Evolutionary conservation across 23 tunicate genomes (phyloP), one percentile per base, ranked within the genome.

Genomic region (Trididemnum nubilum): DNA sequence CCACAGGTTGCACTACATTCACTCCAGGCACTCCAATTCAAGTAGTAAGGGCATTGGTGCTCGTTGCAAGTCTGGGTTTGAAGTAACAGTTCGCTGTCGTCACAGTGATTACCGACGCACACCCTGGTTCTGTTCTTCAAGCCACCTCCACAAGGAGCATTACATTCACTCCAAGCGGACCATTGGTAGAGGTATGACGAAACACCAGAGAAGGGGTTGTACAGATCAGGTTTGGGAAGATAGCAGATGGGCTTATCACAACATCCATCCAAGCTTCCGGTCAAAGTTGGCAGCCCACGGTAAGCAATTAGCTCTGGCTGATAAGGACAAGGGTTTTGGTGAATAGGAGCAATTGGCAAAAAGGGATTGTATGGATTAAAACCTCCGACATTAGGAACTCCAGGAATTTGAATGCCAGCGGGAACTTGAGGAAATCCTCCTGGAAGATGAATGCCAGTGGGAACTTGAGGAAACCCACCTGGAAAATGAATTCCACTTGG

Each of bases 241-340:
- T 57, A 83, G 36, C 87, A 83, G 22, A 59, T 1, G 26, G 75
- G 75, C 44, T 50, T 34, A 1, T 73, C 40, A 34, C 87, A 83
- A 63, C 87, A 83, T 34, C 81, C 87, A 25, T 73, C 73, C 21
- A 74, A 73, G 40, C 81, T 73, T 4, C 87, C 87, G 35, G 29
- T 63, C 23, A 83, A 61, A 15, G 51, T 23, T 21, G 78, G 86
- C 51, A 69, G 51, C 1, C 78, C 78, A 33, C 67, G 81, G 12
- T 2, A 77, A 30, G 21, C 30, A 33, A 24, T 2, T 9, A 2
- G 58, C 18, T 30, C 44, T 15, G n/a, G 19, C 1, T 50, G 35
- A 71, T 37, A 82, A 29, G 86, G 86, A 24, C 86, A 82, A 1
- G 71, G 84, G 15, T 44, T 44, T 7, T 15, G 12, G 54, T 9